Evolutionary conservation across 37 sponge, comb jelly and placozoan genomes (phyloP).

Genomic region (Cliona cf. orientalis): DNA sequence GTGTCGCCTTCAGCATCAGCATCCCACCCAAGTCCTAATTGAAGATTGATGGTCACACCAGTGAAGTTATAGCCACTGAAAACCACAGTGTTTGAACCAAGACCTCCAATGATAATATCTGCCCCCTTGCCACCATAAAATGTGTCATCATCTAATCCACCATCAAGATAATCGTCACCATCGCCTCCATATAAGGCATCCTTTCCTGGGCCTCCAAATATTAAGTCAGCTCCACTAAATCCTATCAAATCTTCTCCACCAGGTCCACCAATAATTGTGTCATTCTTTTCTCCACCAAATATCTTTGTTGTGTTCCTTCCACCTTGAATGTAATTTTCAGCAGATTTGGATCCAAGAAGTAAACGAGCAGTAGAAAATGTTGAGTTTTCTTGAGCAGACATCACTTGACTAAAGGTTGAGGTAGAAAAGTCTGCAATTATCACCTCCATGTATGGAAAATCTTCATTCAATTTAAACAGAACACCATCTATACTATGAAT

Average conservation of each 20-base stretch:
- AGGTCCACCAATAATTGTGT: conserved; percentile 35
- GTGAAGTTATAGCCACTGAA: neutral
- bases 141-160: conserved; percentile 29
- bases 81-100: conserved; percentile 29
- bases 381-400: no score
- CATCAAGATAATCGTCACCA: conserved; percentile 25
- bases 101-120: conserved; percentile 22
- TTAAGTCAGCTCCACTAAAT: conserved; percentile 2
- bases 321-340: no score
- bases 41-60: conserved; percentile 18
- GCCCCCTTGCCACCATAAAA: conserved; percentile 14
- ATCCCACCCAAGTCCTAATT: neutral
- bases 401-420: no score
- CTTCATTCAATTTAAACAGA: no score
- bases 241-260: conserved; percentile 10
- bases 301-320: conserved; percentile 1
- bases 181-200: conserved; percentile 32
- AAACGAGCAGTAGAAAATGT: no score
- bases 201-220: conserved; percentile 27
- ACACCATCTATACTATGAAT: no score
- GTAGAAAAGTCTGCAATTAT: no score
- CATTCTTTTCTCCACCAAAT: neutral
- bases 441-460: no score
- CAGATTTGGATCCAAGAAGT: no score
- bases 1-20: neutral